Evolutionary conservation across 2,797 vertebrate species (phyloP).

Genomic region (Calcarius lapponicus): DNA sequence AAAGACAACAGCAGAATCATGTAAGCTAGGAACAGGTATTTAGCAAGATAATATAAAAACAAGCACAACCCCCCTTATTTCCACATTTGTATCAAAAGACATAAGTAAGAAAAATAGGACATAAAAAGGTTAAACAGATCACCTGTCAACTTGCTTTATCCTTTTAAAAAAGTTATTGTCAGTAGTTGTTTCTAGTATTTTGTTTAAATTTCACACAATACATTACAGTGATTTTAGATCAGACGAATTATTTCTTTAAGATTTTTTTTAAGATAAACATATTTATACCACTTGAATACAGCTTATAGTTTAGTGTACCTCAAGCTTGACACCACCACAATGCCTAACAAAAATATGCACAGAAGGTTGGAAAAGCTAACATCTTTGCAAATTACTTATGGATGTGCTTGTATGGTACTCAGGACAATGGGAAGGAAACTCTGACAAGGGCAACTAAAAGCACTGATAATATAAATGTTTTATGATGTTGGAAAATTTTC

Average conservation of each 20-base stretch:
- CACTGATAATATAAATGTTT: background rate
- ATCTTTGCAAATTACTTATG: background rate
- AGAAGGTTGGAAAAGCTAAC: background rate
- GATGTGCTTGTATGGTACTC: background rate
- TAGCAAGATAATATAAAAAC: background rate
- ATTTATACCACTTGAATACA: background rate
- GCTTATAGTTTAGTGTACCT: background rate
- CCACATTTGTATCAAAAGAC: background rate
- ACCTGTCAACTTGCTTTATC: background rate
- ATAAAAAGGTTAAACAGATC: background rate
- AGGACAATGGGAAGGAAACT: background rate
- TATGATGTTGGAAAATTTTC: background rate
- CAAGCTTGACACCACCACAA: background rate
- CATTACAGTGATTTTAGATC: background rate
- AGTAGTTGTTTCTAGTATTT: background rate
- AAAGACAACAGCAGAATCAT: background rate
- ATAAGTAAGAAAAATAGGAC: background rate
- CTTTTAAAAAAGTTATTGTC: background rate
- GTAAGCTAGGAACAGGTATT: background rate
- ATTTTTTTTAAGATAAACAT: background rate
- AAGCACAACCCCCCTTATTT: background rate
- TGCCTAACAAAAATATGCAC: background rate
- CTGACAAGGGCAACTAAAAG: background rate
- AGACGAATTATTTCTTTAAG: background rate
- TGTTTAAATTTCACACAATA: background rate